Evolutionary conservation across 2,888 invertebrate genomes (phyloP), one percentile per base, ranked within the genome.

Genomic region (Venustoraphidia nigricollis): DNA sequence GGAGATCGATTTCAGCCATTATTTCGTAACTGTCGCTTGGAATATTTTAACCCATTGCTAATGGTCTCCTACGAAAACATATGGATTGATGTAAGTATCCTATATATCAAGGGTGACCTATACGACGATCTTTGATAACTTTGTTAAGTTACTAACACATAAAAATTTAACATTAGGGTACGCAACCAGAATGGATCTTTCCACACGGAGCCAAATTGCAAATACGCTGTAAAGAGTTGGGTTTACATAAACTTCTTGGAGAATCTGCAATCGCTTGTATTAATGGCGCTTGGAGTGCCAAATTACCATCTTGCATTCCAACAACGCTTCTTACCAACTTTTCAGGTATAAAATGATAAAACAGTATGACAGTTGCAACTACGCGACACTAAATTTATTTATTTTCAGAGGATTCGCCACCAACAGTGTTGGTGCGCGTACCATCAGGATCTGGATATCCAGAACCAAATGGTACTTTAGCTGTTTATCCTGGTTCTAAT

Each of bases 301-400:
- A 77, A 54, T 69, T 86, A 61, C 90, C 91, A 1, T 80, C 83
- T 52, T 91, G 91, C 62, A 82, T 86, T 36, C 85, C 88, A n/a
- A 91, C 91, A 34, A 87, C 87, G 1, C 70, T 86, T 38, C 71
- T 91, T 54, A 87, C 88, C 39, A 91, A 90, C 66, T 90, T 86
- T 65, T 87, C 89, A 58, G 83, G 86, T 85, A 66, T 60, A 53
- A 37, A 45, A 34, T n/a, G n/a, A 40, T 37, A 11, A 27, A 41
- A 41, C 6, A 3, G 3, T n/a, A 44, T 14, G 6, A 44, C 10
- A 44, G 10, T n/a, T 10, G 44, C 10, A 27, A 13, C 47, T 5
- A 44, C 34, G 44, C n/a, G 46, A 8, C 11, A 9, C 10, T 48
- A 46, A 51, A 44, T 46, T 46, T 45, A 27, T 27, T 6, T 27